These are phyloP conservation scores for Pterostichus niger DNA, from an alignment of 2,888 invertebrate species.

Conservation along the genomic window DNA sequence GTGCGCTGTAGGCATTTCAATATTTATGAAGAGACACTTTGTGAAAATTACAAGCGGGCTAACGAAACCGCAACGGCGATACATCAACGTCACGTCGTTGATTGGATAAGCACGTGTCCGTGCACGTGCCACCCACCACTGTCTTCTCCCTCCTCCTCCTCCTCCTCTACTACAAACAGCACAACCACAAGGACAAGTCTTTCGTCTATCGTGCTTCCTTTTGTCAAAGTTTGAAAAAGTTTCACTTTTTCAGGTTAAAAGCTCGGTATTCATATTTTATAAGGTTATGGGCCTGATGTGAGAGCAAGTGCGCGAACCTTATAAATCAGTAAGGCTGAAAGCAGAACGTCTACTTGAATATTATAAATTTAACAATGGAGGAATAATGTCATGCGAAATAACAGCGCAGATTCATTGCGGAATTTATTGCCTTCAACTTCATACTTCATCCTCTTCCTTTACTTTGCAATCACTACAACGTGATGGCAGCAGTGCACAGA, in stretches of 20 bases:
- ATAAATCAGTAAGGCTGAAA: conserved; percentile 43
- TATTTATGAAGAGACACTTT: conserved; percentile 40
- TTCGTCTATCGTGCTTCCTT: background rate
- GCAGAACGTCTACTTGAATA: conserved; percentile 36
- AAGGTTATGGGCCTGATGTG: conserved; percentile 32
- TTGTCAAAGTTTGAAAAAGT: conserved; percentile 39
- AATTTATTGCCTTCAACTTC: conserved; percentile 32
- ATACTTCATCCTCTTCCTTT: background rate
- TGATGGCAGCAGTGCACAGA: too few species aligned
- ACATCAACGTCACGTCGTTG: conserved; percentile 33
- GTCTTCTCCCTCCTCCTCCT: background rate
- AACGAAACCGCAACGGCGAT: conserved; percentile 43
- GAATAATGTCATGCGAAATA: conserved; percentile 19
- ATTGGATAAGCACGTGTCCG: conserved; percentile 22
- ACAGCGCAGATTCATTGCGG: conserved; percentile 33
- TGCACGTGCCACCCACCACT: background rate
- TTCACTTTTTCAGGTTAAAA: conserved; percentile 40
- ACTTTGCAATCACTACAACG: too few species aligned
- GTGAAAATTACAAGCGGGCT: conserved; percentile 38
- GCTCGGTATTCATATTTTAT: conserved; percentile 48
- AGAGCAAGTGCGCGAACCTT: background rate
- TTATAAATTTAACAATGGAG: conserved; percentile 45
- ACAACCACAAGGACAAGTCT: too few species aligned
- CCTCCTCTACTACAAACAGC: too few species aligned
- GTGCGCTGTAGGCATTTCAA: conserved; percentile 19